Evolutionary conservation across 2,888 invertebrate species (phyloP).

Genomic region (Andricus quercusramuli): DNA sequence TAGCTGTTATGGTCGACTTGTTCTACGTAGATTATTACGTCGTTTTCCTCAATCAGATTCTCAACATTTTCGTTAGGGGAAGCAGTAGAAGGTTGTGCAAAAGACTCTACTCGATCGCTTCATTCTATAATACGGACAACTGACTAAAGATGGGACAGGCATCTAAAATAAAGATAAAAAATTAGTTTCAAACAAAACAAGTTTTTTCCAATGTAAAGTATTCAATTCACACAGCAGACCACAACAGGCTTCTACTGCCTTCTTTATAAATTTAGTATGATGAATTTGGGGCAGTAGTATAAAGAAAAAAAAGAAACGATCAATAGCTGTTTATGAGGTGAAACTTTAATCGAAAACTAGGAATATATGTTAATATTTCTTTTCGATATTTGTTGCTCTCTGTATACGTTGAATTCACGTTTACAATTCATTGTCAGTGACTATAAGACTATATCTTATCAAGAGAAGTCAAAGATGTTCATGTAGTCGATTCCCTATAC

Average conservation of each 20-base stretch:
- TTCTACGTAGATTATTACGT: conserved; percentile 79
- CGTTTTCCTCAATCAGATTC: conserved; percentile 63
- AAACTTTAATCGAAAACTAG: too few species aligned
- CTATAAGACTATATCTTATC: background rate
- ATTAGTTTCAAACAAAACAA: background rate
- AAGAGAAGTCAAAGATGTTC: background rate
- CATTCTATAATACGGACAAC: conserved; percentile 77
- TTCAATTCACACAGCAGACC: background rate
- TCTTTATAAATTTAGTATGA: background rate
- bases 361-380: too few species aligned
- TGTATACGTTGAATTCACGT: background rate
- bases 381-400: too few species aligned
- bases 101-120: conserved; percentile 73
- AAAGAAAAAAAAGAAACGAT: background rate
- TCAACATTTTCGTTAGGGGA: conserved; percentile 61
- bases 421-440: background rate
- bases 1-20: conserved; percentile 78
- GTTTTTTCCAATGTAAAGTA: background rate
- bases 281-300: background rate
- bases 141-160: conserved; percentile 80
- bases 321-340: background rate
- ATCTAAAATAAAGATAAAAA: conserved; percentile 76
- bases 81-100: conserved; percentile 48
- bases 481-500: too few species aligned
- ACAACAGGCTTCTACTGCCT: background rate